phyloP scores from a whole-genome alignment of 2,888 invertebrate species.

The Glaucopsyche alexis region DNA sequence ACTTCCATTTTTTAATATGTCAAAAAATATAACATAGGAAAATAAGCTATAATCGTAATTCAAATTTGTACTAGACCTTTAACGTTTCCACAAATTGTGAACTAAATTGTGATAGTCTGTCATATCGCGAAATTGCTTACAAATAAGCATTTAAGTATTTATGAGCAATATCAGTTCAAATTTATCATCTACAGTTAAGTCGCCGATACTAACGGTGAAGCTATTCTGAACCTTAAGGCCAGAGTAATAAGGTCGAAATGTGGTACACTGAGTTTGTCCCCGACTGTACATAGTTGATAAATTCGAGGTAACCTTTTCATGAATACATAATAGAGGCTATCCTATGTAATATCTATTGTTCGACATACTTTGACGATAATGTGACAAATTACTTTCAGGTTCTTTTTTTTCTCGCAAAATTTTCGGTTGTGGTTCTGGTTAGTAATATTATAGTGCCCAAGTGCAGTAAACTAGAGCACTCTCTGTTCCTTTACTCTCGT shows the following conservation, averaged over 20 bases:
- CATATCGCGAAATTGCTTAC: slow-evolving; percentile 22
- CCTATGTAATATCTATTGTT: not conserved
- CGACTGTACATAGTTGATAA: slow-evolving; percentile 12
- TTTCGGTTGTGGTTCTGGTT: no score
- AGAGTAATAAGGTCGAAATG: not conserved
- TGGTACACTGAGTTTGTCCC: not conserved
- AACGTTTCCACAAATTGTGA: not conserved
- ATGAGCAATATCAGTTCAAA: slow-evolving; percentile 20
- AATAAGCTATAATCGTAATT: no score
- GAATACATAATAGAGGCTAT: slow-evolving; percentile 18
- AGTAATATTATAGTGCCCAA: no score
- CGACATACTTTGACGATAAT: not conserved
- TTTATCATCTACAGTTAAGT: not conserved
- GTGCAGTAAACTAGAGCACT: no score
- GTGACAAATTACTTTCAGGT: not conserved
- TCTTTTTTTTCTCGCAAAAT: not conserved
- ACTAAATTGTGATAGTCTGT: slow-evolving; percentile 16
- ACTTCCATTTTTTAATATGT: no score
- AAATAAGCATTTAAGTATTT: slow-evolving; percentile 26
- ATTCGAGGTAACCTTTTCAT: slow-evolving; percentile 14
- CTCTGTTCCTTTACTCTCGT: no score
- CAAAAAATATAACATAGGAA: no score
- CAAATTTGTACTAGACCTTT: not conserved
- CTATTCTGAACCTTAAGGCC: not conserved
- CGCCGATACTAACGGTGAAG: no score